Percentiles rank a stretch among this genome's conserved stretches.
phyloP scores from a whole-genome alignment of 2,888 invertebrate genomes.

The Drosophila merina region DNA sequence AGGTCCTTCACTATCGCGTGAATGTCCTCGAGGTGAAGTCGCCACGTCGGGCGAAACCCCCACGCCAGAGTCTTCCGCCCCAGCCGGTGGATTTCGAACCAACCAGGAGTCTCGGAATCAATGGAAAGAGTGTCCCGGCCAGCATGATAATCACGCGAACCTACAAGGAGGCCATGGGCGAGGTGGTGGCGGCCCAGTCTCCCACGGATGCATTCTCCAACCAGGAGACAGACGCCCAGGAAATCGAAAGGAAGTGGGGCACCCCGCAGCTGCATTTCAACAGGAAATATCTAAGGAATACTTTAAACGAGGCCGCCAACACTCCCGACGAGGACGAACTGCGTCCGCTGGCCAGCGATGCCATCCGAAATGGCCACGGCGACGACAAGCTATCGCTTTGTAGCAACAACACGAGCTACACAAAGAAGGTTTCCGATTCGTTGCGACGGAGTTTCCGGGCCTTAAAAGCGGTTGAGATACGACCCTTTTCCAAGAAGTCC shows the following conservation, averaged over 20 bases:
- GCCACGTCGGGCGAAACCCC: conserved; percentile 65
- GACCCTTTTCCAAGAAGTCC: conserved; percentile 75
- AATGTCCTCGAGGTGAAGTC: conserved; percentile 77
- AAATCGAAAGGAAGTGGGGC: conserved; percentile 81
- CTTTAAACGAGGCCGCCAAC: conserved; percentile 63
- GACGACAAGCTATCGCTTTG: conserved; percentile 78
- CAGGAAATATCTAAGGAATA: conserved; percentile 79
- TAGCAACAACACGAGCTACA: conserved; percentile 79
- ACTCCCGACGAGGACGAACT: conserved; percentile 56
- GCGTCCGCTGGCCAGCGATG: conserved; percentile 47
- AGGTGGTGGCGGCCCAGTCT: conserved; percentile 13
- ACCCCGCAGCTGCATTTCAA: conserved; percentile 82
- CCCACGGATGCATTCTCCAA: conserved; percentile 44
- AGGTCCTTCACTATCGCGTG: conserved; percentile 81
- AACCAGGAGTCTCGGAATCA: conserved; percentile 76
- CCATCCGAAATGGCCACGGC: conserved; percentile 13
- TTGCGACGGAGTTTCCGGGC: conserved; percentile 81
- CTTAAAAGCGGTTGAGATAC: conserved; percentile 77
- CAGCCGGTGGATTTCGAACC: conserved; percentile 74
- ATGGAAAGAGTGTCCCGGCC: conserved; percentile 80
- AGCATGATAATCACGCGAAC: conserved; percentile 80
- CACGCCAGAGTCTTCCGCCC: conserved; percentile 54
- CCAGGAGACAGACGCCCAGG: conserved; percentile 61
- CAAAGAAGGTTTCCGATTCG: conserved; percentile 77
- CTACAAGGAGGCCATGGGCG: conserved; percentile 58